These are phyloP conservation scores for Phenganax marumi DNA, from an alignment of 92 coral and sea anemone genomes.

Conservation along the genomic window DNA sequence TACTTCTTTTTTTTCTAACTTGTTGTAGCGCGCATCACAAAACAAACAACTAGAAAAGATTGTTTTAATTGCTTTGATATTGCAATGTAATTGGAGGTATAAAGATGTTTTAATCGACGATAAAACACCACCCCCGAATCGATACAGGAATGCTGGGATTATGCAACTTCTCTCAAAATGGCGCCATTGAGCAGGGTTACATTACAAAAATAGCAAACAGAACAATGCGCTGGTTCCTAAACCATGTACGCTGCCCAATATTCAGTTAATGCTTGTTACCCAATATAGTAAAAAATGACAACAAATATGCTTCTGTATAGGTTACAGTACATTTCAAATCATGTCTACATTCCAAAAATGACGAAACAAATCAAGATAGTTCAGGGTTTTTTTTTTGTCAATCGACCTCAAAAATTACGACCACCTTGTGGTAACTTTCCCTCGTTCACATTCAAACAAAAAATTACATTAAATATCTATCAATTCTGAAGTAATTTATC, in stretches of 20 bases:
- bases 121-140: not conserved
- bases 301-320: not conserved
- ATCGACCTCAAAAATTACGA: too few relatives aligned
- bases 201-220: slow-evolving; percentile 1
- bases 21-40: not conserved
- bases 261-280: not conserved
- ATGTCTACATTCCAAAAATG: not conserved
- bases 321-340: not conserved
- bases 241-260: not conserved
- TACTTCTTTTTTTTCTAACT: not conserved
- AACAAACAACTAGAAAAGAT: not conserved
- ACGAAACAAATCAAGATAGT: not conserved
- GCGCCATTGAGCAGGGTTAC: not conserved
- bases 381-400: too few relatives aligned
- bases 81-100: not conserved
- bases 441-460: too few relatives aligned
- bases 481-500: too few relatives aligned
- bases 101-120: not conserved
- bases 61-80: not conserved
- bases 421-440: too few relatives aligned
- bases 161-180: not conserved
- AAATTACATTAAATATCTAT: too few relatives aligned
- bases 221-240: not conserved
- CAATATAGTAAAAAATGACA: not conserved
- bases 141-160: not conserved